These are phyloP conservation scores for Drosophila buzzatii DNA, from an alignment of 2,888 invertebrate species.

Conservation along the genomic window DNA sequence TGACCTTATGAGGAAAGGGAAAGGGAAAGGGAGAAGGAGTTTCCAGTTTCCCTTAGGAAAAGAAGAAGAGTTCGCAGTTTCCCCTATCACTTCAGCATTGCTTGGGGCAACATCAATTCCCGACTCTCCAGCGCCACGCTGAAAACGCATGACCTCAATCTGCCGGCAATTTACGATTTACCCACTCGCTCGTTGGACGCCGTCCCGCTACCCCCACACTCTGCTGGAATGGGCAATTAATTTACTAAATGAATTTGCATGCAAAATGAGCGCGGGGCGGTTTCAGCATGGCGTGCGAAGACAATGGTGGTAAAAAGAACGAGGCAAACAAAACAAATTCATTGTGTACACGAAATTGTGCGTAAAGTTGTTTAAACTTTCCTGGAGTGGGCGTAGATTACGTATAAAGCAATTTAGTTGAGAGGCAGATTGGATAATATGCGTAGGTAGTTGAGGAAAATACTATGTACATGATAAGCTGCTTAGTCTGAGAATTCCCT, in stretches of 20 bases:
- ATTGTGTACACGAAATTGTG: slow-evolving; percentile 66
- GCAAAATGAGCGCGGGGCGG: slow-evolving; percentile 55
- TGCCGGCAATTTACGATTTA: slow-evolving; percentile 56
- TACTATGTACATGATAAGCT: slow-evolving; percentile 8
- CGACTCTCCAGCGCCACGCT: slow-evolving; percentile 48
- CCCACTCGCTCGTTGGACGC: slow-evolving; percentile 26
- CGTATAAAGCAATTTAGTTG: slow-evolving; percentile 2
- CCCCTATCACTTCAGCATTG: slow-evolving; percentile 14
- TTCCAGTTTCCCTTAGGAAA: slow-evolving; percentile 1
- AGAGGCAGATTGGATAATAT: slow-evolving; percentile 7
- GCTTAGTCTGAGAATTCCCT: background rate
- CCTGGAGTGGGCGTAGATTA: slow-evolving; percentile 24
- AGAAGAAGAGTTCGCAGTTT: background rate
- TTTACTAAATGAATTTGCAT: slow-evolving; percentile 81
- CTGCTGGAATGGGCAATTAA: slow-evolving; percentile 74
- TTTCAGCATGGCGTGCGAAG: slow-evolving; percentile 19
- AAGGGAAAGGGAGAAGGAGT: background rate
- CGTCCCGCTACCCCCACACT: background rate
- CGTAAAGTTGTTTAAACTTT: slow-evolving; percentile 38
- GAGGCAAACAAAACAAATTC: slow-evolving; percentile 44
- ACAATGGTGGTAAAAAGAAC: slow-evolving; percentile 17
- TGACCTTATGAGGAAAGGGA: background rate
- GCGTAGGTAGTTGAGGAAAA: slow-evolving; percentile 27
- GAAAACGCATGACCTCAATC: slow-evolving; percentile 75
- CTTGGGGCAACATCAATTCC: slow-evolving; percentile 36